Evolutionary conservation across 2,797 vertebrate genomes (phyloP), one percentile per base, ranked within the genome.

Genomic region (Phylloscopus collybita): DNA sequence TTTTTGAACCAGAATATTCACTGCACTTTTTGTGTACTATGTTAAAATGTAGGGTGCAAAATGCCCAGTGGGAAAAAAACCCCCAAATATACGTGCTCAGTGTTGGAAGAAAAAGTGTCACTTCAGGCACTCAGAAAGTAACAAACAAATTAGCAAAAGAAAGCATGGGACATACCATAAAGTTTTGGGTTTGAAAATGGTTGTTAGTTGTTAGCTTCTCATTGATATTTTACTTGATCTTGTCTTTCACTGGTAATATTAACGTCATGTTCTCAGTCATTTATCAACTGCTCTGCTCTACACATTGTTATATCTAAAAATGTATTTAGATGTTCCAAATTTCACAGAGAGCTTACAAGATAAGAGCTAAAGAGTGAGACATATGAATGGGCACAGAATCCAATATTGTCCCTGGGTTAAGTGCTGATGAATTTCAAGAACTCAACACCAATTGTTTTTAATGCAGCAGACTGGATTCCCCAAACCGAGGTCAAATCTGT

Each of bases 261-360:
- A 21, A 62, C 0, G 0, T 50, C 30, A 59, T 44, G 6, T 40
- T 67, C 25, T 67, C 38, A 57, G 50, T 25, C 12, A 9, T 22
- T 27, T 40, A 51, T 14, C 69, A 44, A 45, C 21, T 47, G 23
- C 7, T 42, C 3, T 73, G 14, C 44, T 86, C 6, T 54, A 65
- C 19, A 79, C 2, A 9, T 29, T 44, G 9, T 13, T 73, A 8
- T 14, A 6, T 51, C 14, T 57, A 54, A 76, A 86, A 86, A 50
- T 6, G 45, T 73, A 16, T 8, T n/a, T 16, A 34, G 25, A 23
- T 57, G 21, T 42, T 57, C 7, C 38, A 54, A 54, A 57, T 59
- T 73, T 56, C 27, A 47, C 19, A 59, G 49, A 16, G 4, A 70
- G 5, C 15, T 27, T 87, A 29, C 18, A 49, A 74, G 45, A 83